A percentile compares a stretch with the other conserved stretches of the same genome.
These are phyloP conservation scores for Glossophaga mutica DNA, from an alignment of 2,797 vertebrate genomes.

Conservation along the genomic window DNA sequence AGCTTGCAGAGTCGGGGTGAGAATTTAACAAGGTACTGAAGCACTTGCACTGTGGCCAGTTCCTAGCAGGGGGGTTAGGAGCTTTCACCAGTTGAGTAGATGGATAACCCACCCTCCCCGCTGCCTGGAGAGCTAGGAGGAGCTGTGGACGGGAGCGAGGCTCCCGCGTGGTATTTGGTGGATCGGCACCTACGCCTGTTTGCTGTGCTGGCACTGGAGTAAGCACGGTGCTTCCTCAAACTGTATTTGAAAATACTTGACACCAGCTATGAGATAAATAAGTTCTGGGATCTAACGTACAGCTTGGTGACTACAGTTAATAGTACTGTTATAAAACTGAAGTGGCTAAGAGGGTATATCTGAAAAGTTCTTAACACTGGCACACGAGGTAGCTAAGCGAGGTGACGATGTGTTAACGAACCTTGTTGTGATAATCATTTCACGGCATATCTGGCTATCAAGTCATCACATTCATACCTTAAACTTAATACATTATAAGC, in stretches of 20 bases:
- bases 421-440: background rate
- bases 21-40: background rate
- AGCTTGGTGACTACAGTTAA: background rate
- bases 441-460: background rate
- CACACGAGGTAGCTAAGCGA: background rate
- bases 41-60: no score
- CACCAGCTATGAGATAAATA: background rate
- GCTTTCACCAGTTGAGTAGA: background rate
- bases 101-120: background rate
- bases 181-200: background rate
- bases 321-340: background rate
- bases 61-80: background rate
- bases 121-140: background rate
- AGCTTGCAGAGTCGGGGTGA: background rate
- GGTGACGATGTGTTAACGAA: no score
- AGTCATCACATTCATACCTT: background rate
- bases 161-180: background rate
- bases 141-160: fast-evolving
- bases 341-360: background rate
- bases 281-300: background rate
- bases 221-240: background rate
- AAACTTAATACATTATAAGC: background rate
- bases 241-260: background rate
- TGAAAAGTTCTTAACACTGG: background rate
- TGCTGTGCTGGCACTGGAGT: background rate